A percentile compares a stretch with the other conserved stretches of the same genome.
Conservation (phyloP, 2,888 invertebrate genomes). For the Leucophenga maculata region DNA sequence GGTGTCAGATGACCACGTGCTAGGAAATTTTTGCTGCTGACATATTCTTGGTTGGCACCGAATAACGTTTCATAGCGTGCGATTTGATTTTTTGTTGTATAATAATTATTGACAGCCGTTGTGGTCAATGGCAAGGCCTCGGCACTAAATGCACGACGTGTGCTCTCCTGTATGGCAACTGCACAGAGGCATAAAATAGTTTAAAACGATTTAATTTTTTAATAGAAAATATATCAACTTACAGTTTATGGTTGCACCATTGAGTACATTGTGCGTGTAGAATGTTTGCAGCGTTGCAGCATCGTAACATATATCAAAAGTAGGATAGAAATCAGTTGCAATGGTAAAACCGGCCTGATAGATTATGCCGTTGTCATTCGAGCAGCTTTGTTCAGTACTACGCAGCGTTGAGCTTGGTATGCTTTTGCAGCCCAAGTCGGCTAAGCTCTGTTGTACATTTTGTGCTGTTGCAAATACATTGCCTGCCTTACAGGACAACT, state of each 20-base stretch:
- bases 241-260: slow-evolving; percentile 70
- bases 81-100: slow-evolving; percentile 64
- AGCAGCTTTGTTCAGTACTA: slow-evolving; percentile 50
- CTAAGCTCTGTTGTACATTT: slow-evolving; percentile 21
- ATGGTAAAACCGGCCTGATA: slow-evolving; percentile 52
- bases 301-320: slow-evolving; percentile 64
- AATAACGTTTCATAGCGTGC: slow-evolving; percentile 65
- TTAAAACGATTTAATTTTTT: too few species aligned
- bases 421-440: slow-evolving; percentile 37
- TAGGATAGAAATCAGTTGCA: slow-evolving; percentile 26
- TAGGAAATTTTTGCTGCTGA: slow-evolving; percentile 67
- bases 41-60: slow-evolving; percentile 62
- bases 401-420: slow-evolving; percentile 48
- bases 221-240: slow-evolving; percentile 43
- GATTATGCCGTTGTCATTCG: slow-evolving; percentile 48
- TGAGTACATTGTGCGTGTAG: slow-evolving; percentile 67
- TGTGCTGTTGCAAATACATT: slow-evolving; percentile 30
- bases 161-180: slow-evolving; percentile 47
- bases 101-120: slow-evolving; percentile 55
- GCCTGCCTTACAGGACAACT: slow-evolving; percentile 36
- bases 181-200: neutral
- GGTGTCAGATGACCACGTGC: slow-evolving; percentile 74
- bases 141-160: slow-evolving; percentile 66
- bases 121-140: slow-evolving; percentile 60
- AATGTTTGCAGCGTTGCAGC: slow-evolving; percentile 60